Base-by-base conservation (phyloP, 1,140 invertebrate genomes). In the Trigoniulus corallinus region DNA sequence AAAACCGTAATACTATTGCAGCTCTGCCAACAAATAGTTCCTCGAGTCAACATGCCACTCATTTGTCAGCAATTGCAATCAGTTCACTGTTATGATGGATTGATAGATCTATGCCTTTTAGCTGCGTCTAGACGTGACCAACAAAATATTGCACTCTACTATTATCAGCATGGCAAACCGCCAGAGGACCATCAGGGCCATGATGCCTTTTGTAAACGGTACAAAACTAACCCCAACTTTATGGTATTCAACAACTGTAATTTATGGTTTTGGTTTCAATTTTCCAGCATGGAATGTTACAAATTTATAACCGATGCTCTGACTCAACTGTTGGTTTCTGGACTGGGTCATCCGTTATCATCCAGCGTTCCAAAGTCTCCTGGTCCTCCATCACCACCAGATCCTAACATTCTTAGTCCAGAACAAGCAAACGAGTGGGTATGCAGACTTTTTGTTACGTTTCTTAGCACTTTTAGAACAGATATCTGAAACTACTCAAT, bases 121-220 rank as follows among this genome's bases (percentile, higher is more conserved):
- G 87, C 84, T 62, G 89, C 88, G 1, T 71, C 77, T 37, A 87
- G 84, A 64, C 69, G 82, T 22, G 93, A 98, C 71, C 85, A 88
- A 0, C 84, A 88, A 51, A 80, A 87, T 56, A 75, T 87, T 25
- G 93, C 86, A 1, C 63, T 88, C 13, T 84, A 91, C 66, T 95
- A 79, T 69, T 94, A 95, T 62, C 80, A 80, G 56, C 86, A 82
- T 59, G 81, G 81, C 51, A 82, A 89, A 62, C 84, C 83, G 1
- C 58, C 66, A 18, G 81, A 81, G 46, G 89, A 93, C 69, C 46
- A 53, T 22, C 51, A 51, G 56, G 42, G 60, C 54, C 18, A 57
- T 59, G 41, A 60, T 53, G 2, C 23, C 54, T 21, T 34, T 34
- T 34, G 29, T 34, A 15, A 34, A 7, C 7, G n/a, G n/a, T n/a